Evolutionary conservation across 1,140 invertebrate genomes (phyloP).

Genomic region (Calycopis cecrops): DNA sequence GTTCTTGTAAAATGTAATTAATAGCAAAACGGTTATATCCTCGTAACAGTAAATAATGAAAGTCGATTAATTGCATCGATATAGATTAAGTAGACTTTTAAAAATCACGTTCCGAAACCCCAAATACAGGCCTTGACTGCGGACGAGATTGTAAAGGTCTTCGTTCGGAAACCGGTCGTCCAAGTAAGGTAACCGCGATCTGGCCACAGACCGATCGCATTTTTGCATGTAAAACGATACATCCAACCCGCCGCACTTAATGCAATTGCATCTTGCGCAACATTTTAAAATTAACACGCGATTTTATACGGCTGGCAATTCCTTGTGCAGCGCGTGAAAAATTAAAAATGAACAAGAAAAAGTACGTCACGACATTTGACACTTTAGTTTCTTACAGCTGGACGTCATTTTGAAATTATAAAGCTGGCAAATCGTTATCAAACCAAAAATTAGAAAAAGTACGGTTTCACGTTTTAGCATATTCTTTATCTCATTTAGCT

Average conservation of each 20-base stretch:
- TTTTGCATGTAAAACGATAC: conserved; percentile 52
- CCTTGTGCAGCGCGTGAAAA: too few species aligned
- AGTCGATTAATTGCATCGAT: background rate
- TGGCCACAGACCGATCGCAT: conserved; percentile 35
- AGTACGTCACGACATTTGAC: too few species aligned
- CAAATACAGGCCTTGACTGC: conserved; percentile 46
- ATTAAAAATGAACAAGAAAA: too few species aligned
- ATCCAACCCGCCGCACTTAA: conserved; percentile 11
- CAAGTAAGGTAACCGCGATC: conserved; percentile 34
- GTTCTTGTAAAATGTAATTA: background rate
- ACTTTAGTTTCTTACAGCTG: too few species aligned
- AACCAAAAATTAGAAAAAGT: too few species aligned
- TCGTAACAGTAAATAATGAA: conserved; percentile 6
- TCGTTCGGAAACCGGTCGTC: conserved; percentile 47
- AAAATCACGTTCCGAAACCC: conserved; percentile 27
- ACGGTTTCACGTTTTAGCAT: too few species aligned
- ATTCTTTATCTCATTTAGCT: too few species aligned
- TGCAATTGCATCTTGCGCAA: conserved; percentile 4
- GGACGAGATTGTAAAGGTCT: conserved; percentile 38
- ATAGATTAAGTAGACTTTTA: conserved; percentile 1
- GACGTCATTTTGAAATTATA: too few species aligned
- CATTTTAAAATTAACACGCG: conserved; percentile 2
- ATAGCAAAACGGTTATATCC: background rate
- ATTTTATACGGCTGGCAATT: background rate
- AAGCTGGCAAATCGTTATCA: too few species aligned